A percentile compares a stretch with the other conserved stretches of the same genome.
Conservation (phyloP, 2,888 invertebrate genomes). For the Rhodophaea formosa region DNA sequence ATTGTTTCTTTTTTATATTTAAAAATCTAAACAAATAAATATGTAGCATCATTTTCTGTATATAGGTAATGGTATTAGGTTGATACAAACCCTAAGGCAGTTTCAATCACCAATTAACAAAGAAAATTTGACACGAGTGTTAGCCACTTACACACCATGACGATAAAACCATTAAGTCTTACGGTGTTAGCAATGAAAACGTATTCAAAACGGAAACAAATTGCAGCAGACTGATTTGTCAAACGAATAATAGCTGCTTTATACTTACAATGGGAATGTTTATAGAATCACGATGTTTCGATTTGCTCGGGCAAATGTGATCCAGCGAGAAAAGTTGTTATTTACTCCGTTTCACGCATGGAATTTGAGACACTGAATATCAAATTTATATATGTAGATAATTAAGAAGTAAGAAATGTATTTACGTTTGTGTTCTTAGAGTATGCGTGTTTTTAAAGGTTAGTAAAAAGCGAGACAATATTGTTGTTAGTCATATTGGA, state of each 20-base stretch:
- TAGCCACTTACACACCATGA: too few relatives aligned
- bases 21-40: too few relatives aligned
- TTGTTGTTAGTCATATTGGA: not conserved
- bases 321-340: conserved; percentile 23
- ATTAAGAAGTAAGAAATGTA: too few relatives aligned
- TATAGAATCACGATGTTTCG: conserved; percentile 24
- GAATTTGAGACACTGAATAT: too few relatives aligned
- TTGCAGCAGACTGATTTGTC: not conserved
- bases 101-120: too few relatives aligned
- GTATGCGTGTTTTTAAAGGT: not conserved
- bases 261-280: conserved; percentile 28
- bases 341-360: not conserved
- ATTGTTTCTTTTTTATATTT: too few relatives aligned
- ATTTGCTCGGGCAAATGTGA: conserved; percentile 26
- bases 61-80: too few relatives aligned
- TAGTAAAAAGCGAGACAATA: not conserved
- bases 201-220: conserved; percentile 1
- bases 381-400: too few relatives aligned
- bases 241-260: conserved; percentile 7
- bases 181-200: not conserved
- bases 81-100: too few relatives aligned
- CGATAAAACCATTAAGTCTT: not conserved
- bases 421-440: too few relatives aligned
- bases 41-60: too few relatives aligned
- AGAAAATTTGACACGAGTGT: too few relatives aligned